phyloP scores from a whole-genome alignment of 2,888 invertebrate genomes.

The Arctia plantaginis region DNA sequence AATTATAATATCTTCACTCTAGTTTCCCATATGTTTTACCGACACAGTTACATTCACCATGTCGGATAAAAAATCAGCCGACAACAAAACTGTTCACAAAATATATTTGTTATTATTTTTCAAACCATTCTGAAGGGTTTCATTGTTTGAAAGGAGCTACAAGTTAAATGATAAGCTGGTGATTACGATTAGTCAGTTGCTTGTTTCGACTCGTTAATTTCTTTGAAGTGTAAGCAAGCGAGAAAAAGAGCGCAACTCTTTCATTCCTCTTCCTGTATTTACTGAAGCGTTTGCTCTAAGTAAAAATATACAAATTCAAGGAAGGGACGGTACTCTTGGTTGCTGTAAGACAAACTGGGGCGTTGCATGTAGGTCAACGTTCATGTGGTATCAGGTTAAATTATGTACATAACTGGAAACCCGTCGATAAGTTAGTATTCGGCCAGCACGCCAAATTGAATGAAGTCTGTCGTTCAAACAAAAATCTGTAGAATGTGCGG shows the following conservation, averaged over 20 bases:
- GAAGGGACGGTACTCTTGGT: slow-evolving; percentile 38
- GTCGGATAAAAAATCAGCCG: background rate
- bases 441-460: slow-evolving; percentile 31
- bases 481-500: slow-evolving; percentile 9
- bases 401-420: slow-evolving; percentile 58
- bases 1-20: background rate
- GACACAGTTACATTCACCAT: background rate
- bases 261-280: slow-evolving; percentile 45
- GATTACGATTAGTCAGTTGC: slow-evolving; percentile 20
- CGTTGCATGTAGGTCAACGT: slow-evolving; percentile 51
- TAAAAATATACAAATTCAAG: slow-evolving; percentile 47
- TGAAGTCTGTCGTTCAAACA: slow-evolving; percentile 29
- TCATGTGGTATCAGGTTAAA: slow-evolving; percentile 50
- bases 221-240: slow-evolving; percentile 39
- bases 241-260: slow-evolving; percentile 38
- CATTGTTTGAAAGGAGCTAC: slow-evolving; percentile 18
- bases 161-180: slow-evolving; percentile 28
- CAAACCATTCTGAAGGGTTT: slow-evolving; percentile 16
- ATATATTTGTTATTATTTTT: slow-evolving; percentile 5
- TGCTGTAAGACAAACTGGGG: slow-evolving; percentile 51
- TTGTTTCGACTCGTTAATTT: slow-evolving; percentile 28
- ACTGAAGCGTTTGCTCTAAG: slow-evolving; percentile 41
- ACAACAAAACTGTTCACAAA: slow-evolving; percentile 11
- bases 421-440: slow-evolving; percentile 43
- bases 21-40: background rate